Evolutionary conservation across 2,113 vertebrate genomes (phyloP), one percentile per base, ranked within the genome.

Genomic region (Lathamus discolor): DNA sequence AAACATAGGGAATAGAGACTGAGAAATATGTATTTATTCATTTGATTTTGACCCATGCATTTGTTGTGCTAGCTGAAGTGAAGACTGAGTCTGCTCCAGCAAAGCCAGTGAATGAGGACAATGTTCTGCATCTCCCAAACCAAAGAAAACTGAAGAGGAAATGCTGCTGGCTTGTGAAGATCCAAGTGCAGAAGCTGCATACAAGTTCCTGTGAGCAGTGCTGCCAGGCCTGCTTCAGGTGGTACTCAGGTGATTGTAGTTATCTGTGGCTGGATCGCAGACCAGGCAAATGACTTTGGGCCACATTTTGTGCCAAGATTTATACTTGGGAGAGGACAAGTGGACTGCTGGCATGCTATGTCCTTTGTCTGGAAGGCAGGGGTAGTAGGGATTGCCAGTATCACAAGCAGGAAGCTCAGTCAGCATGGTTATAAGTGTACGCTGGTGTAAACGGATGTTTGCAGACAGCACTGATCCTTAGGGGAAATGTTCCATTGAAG

Each of bases 341-440:
- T 3, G 2, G 39, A 43, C 54, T 63, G 35, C 51, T 75, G 43
- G 39, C 10, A 22, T 33, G 20, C 48, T 41, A 5, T 23, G 63
- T 5, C 61, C 43, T n/a, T 73, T 64, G 31, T 54, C 46, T 64
- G 52, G 68, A 73, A 63, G 78, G 68, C 39, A 80, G 37, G 67
- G 62, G 13, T 37, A 46, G n/a, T 39, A 77, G 8, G 2, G 70
- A 28, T 17, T 75, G 62, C n/a, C 0, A 0, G 39, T 48, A n/a
- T 17, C 28, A 54, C 52, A 72, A 62, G n/a, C 43, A 76, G 82
- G 52, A 59, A 41, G 10, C 12, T 95, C 84, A 28, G 43, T 31
- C 43, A 91, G 27, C 13, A 8, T 1, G 1, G 22, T 25, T 69
- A 0, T 25, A 69, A 28, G 28, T 39, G 41, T 78, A 29, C 1